Evolutionary conservation across 2,888 invertebrate species (phyloP).

Genomic region (Horisme vitalbata): DNA sequence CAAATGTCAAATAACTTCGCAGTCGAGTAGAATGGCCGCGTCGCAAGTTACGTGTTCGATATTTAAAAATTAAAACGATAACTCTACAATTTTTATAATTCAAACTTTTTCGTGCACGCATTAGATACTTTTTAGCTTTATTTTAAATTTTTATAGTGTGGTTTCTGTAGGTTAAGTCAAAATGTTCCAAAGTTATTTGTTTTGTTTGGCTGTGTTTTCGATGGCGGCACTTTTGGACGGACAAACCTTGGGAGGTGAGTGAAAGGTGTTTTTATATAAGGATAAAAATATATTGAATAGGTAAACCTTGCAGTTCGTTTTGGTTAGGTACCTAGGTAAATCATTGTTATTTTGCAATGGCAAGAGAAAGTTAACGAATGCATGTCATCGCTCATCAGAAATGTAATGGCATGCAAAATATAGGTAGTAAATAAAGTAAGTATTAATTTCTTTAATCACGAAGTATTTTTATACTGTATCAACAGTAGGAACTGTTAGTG

Average conservation of each 20-base stretch:
- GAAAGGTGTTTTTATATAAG: conserved; percentile 60
- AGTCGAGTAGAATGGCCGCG: conserved; percentile 46
- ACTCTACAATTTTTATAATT: too few species aligned
- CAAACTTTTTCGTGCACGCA: too few species aligned
- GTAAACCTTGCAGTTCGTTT: too few species aligned
- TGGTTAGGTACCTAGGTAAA: conserved; percentile 15
- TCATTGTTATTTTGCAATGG: conserved; percentile 17
- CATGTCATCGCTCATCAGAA: conserved; percentile 6
- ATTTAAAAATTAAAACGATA: conserved; percentile 21
- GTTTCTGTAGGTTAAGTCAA: conserved; percentile 22
- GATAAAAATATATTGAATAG: too few species aligned
- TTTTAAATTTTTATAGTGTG: conserved; percentile 14
- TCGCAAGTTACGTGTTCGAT: conserved; percentile 30
- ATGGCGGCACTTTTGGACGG: conserved; percentile 58
- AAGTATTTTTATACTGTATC: too few species aligned
- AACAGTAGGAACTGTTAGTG: too few species aligned
- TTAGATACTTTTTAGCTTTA: too few species aligned
- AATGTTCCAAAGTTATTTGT: conserved; percentile 49
- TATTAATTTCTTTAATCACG: neutral
- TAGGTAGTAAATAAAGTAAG: neutral
- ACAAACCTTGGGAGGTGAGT: conserved; percentile 75
- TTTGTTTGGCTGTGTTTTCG: conserved; percentile 46
- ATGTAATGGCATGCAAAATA: neutral
- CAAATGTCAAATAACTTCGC: conserved; percentile 39
- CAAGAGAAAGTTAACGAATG: conserved; percentile 35